Evolutionary conservation across 2,113 vertebrate species (phyloP), one percentile per base, ranked within the genome.

Genomic region (Malurus cyaneus): DNA sequence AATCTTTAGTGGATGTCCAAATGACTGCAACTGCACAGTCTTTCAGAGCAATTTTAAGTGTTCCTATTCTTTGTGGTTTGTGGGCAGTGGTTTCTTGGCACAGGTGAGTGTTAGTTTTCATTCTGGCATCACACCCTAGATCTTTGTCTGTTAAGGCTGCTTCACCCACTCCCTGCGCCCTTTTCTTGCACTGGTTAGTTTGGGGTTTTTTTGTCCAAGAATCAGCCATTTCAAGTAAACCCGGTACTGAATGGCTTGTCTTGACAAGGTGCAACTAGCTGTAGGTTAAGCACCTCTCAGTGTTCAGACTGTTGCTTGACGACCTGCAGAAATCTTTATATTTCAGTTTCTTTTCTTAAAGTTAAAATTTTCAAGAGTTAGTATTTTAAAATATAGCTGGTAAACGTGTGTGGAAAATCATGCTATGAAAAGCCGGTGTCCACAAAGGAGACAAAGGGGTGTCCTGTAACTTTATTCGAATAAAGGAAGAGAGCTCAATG

Each of bases 391-490:
- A 54, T 80, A 11, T 2, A 69, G 6, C 23, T 66, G 34, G 34
- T 80, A 70, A 92, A 42, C 19, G 12, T 29, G 13, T 66, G 44
- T 0, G 1, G 36, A 59, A 76, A 59, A 50, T 50, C 31, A 26
- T 1, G 0, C 16, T 21, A 8, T 31, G 61, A 59, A 66, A 50
- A 76, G 25, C 20, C 14, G 21, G 0, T 31, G 61, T 66, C 31
- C 34, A 14, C 34, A 20, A 57, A 76, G 26, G 34, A 57, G 34
- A 42, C 29, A 42, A 9, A 49, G 19, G 42, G 66, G 31, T 42
- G 25, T 42, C 44, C 42, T 41, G 50, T 16, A 57, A 13, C 19
- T 85, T 65, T 6, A 85, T 65, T 66, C 11, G 5, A 29, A 42
- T 57, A 42, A 65, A 85, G 31, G 10, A 12, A 56, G 41, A 15